Evolutionary conservation across 2,797 vertebrate species (phyloP).

Genomic region (Pseudotriccus pelzelni): DNA sequence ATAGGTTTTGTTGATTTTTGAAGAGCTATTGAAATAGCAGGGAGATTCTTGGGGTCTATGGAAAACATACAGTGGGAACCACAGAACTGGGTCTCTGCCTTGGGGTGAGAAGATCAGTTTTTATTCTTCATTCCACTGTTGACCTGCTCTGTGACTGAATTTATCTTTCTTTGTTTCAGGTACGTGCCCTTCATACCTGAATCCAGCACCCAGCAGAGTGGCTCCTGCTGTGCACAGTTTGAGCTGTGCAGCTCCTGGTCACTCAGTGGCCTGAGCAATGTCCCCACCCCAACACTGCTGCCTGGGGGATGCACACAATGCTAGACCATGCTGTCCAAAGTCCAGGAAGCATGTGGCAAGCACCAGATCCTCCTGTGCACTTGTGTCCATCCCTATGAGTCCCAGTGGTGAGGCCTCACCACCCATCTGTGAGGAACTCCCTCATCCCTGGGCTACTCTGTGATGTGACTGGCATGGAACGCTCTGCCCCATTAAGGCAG

Average conservation of each 20-base stretch:
- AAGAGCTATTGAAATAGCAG: neutral
- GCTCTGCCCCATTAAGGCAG: neutral
- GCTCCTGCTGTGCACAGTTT: neutral
- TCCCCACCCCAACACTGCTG: rapidly evolving
- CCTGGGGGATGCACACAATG: neutral
- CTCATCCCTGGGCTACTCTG: neutral
- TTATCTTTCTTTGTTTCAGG: neutral
- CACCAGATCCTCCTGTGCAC: neutral
- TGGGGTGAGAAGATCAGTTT: neutral
- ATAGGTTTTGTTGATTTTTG: neutral
- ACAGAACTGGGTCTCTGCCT: neutral
- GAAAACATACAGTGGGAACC: neutral
- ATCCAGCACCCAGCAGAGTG: neutral
- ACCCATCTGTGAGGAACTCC: neutral
- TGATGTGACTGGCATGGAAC: neutral
- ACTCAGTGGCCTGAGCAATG: neutral
- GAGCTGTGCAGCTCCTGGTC: neutral
- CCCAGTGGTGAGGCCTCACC: rapidly evolving
- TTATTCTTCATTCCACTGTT: neutral
- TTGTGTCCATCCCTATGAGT: neutral
- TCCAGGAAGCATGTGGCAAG: neutral
- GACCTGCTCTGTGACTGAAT: neutral
- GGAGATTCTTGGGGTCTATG: neutral
- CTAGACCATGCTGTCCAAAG: neutral
- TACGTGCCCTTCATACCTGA: rapidly evolving